These are phyloP conservation scores for Leptatherina wallacei DNA, from an alignment of 2,797 vertebrate species.

Conservation along the genomic window DNA sequence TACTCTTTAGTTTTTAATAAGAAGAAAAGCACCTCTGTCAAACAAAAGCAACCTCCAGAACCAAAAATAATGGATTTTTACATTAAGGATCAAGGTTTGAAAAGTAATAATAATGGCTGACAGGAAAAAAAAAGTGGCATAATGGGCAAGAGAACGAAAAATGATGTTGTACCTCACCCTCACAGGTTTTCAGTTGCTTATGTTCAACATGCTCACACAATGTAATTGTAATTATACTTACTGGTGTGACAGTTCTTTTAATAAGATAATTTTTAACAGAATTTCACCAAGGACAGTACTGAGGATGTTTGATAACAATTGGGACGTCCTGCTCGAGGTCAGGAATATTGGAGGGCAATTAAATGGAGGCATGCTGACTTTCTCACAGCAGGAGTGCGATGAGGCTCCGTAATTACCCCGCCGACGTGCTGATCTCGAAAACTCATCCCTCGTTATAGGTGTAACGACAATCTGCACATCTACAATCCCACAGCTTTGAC, in stretches of 20 bases:
- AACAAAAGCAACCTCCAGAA: slow-evolving; percentile 33
- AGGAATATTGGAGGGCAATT: slow-evolving; percentile 67
- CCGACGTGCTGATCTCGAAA: slow-evolving; percentile 34
- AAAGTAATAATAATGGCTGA: not conserved
- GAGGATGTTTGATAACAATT: slow-evolving; percentile 51
- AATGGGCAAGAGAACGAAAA: not conserved
- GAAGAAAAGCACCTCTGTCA: slow-evolving; percentile 23
- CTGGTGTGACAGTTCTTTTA: slow-evolving; percentile 20
- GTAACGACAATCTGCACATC: slow-evolving; percentile 33
- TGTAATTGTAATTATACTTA: slow-evolving; percentile 28
- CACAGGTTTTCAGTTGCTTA: slow-evolving; percentile 3
- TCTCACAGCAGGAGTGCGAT: slow-evolving; percentile 42
- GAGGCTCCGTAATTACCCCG: slow-evolving; percentile 62
- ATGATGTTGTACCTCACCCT: not conserved
- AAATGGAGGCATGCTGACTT: slow-evolving; percentile 62
- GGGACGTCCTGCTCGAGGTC: slow-evolving; percentile 62
- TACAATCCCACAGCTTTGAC: slow-evolving; percentile 34
- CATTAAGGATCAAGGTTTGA: slow-evolving; percentile 21
- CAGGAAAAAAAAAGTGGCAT: not conserved
- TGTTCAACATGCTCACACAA: not conserved
- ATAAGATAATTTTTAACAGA: slow-evolving; percentile 34
- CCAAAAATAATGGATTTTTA: slow-evolving; percentile 38
- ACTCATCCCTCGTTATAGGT: slow-evolving; percentile 47
- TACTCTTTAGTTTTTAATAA: slow-evolving; percentile 28
- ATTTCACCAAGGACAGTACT: slow-evolving; percentile 35